phyloP scores from a whole-genome alignment of 2,113 vertebrate species.

The Oreochromis spilurus region DNA sequence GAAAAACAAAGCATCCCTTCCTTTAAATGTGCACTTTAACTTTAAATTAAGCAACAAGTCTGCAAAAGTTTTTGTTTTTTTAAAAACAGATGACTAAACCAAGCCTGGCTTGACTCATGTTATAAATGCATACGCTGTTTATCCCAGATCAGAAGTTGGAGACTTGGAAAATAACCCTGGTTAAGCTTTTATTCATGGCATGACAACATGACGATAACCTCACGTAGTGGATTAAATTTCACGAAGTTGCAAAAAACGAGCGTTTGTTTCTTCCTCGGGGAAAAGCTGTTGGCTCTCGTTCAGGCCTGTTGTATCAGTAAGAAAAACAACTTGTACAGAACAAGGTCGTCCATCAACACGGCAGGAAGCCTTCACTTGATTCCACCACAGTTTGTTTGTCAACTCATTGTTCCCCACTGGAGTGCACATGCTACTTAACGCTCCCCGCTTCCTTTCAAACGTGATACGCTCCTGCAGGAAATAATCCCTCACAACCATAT shows the following conservation, averaged over 20 bases:
- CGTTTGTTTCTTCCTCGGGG: not conserved
- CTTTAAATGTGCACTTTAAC: not conserved
- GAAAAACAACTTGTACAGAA: not conserved
- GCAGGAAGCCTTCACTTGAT: slow-evolving; percentile 42
- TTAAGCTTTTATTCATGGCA: not conserved
- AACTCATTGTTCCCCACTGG: slow-evolving; percentile 31
- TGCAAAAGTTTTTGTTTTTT: not conserved
- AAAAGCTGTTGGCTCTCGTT: not conserved
- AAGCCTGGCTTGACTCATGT: not conserved
- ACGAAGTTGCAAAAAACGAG: not conserved
- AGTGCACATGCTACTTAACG: slow-evolving; percentile 7
- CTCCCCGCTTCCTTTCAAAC: not conserved
- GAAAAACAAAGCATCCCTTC: not conserved
- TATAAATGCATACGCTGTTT: not conserved
- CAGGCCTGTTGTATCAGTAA: not conserved
- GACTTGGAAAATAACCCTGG: not conserved
- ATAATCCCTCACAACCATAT: slow-evolving; percentile 12
- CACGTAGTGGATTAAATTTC: not conserved
- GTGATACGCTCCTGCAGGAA: not conserved
- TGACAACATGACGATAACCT: not conserved
- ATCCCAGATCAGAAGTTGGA: not conserved
- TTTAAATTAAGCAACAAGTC: not conserved
- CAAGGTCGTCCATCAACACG: not conserved
- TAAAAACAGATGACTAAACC: not conserved
- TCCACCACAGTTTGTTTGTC: slow-evolving; percentile 23